Evolutionary conservation across 2,797 vertebrate species (phyloP), one percentile per base, ranked within the genome.

Genomic region (Nyctalus aviator): DNA sequence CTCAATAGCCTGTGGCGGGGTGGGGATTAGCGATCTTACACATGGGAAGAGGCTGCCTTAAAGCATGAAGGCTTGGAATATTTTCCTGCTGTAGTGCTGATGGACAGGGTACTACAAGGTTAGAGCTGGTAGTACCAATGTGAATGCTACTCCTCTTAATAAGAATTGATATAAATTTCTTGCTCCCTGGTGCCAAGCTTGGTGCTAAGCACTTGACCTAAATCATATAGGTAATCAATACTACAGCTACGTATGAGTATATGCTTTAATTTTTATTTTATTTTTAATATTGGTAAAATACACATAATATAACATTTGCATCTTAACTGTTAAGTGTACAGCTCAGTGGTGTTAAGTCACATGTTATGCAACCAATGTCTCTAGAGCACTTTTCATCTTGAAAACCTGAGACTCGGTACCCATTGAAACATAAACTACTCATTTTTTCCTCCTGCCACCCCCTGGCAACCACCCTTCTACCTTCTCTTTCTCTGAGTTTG

Each of bases 251-350:
- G 35, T 41, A 2, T 41, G 30, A 76, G 2, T 88, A 72, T 8
- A 64, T 55, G 59, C 46, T 71, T 44, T 82, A 66, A 55, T 55
- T 59, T 50, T 68, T 57, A 48, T 53, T 81, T 81, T 35, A 7
- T 77, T 85, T 92, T 86, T 69, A 53, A 76, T 90, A 62, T 72
- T 73, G 32, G 30, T 87, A 35, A 86, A 55, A 48, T 50, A 44
- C 37, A 53, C 9, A 41, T n/a, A 35, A 75, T 20, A 41, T 32
- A 32, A 1, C 32, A 12, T n/a, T 75, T 90, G 35, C n/a, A 73
- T 76, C 27, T 86, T 75, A 48, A 71, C 21, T 12, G 30, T 79
- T 30, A 87, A 59, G 8, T 25, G 13, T 50, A 48, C 0, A 35
- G 32, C 66, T 92, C 23, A 15, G 68, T 57, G 17, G 46, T 53